Evolutionary conservation across 2,888 invertebrate genomes (phyloP).

Genomic region (Ecdyonurus torrentis): DNA sequence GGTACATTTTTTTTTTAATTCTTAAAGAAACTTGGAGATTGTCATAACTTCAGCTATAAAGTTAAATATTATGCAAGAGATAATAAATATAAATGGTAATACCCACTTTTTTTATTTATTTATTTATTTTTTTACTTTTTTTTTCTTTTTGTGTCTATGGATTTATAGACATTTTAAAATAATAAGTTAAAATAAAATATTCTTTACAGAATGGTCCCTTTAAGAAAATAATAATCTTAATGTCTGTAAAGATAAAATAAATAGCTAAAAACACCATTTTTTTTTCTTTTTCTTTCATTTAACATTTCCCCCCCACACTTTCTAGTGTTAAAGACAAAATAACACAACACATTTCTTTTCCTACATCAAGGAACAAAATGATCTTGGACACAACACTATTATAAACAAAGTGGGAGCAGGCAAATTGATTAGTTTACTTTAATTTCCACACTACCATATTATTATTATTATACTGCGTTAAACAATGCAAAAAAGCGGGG

Average conservation of each 20-base stretch:
- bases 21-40: not conserved
- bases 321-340: too few relatives aligned
- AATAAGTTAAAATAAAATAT: not conserved
- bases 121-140: not conserved
- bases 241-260: not conserved
- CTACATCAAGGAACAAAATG: too few relatives aligned
- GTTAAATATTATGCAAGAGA: not conserved
- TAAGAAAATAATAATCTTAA: not conserved
- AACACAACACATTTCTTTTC: too few relatives aligned
- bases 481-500: too few relatives aligned
- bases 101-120: not conserved
- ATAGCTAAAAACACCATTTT: too few relatives aligned
- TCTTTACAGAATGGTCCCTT: not conserved
- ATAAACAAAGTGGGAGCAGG: too few relatives aligned
- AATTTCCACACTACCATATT: too few relatives aligned
- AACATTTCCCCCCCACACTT: too few relatives aligned
- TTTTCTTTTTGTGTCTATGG: not conserved
- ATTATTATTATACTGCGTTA: too few relatives aligned
- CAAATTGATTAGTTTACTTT: too few relatives aligned
- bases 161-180: not conserved
- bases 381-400: too few relatives aligned
- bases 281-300: too few relatives aligned
- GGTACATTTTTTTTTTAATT: not conserved
- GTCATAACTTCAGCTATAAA: not conserved
- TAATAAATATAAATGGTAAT: not conserved